Evolutionary conservation across 2,797 vertebrate genomes (phyloP).

Genomic region (Chelonia mydas): DNA sequence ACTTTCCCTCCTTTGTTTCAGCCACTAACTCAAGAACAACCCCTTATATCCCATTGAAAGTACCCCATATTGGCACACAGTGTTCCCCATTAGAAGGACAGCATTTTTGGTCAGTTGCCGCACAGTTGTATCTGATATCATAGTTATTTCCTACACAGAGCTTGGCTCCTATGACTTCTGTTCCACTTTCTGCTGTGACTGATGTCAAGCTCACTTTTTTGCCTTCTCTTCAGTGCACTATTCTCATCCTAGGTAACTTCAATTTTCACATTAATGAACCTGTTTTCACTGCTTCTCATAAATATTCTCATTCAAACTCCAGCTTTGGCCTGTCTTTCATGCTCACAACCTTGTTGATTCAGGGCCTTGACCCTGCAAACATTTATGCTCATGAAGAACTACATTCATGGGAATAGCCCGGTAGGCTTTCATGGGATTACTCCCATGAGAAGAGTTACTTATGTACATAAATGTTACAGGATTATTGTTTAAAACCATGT

Average conservation of each 20-base stretch:
- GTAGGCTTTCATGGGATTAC: neutral
- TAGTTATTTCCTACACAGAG: neutral
- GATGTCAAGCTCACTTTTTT: neutral
- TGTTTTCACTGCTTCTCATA: slow-evolving; percentile 47
- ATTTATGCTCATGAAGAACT: slow-evolving; percentile 32
- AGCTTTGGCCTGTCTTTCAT: slow-evolving; percentile 54
- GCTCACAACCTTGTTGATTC: slow-evolving; percentile 47
- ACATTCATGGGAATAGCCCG: slow-evolving; percentile 32
- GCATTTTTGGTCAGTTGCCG: neutral
- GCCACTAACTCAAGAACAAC: neutral
- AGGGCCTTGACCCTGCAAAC: slow-evolving; percentile 46
- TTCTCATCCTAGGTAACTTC: slow-evolving; percentile 29
- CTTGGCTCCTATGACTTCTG: neutral
- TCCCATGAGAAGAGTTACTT: slow-evolving; percentile 15
- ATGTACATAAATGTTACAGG: neutral
- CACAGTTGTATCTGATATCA: neutral
- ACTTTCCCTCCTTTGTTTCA: neutral
- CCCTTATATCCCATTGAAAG: neutral
- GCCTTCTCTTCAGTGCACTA: neutral
- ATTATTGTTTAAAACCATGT: neutral
- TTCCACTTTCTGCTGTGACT: neutral
- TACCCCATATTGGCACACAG: neutral
- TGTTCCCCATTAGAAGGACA: neutral
- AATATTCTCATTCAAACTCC: slow-evolving; percentile 38
- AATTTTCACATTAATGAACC: slow-evolving; percentile 42